A percentile compares a stretch with the other conserved stretches of the same genome.
These are phyloP conservation scores for Zophobas atratus DNA, from an alignment of 1,140 invertebrate genomes.

Conservation along the genomic window DNA sequence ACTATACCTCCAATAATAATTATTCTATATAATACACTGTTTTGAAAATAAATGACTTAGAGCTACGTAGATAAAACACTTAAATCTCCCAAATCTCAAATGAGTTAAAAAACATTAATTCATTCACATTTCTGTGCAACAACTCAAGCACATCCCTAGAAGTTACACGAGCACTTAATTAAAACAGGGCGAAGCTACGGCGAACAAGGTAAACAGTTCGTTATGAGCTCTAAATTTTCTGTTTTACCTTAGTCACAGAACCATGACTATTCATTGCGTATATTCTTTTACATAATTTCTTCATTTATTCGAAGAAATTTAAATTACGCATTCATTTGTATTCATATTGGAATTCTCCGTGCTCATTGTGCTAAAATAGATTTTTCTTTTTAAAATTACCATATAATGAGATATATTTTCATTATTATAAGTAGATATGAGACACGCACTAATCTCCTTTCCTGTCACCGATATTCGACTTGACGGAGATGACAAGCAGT, in stretches of 20 bases:
- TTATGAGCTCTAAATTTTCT: slow-evolving; percentile 28
- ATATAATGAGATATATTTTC: slow-evolving; percentile 2
- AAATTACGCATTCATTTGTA: background rate
- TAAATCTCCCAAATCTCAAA: too few species aligned
- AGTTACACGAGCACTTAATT: slow-evolving; percentile 30
- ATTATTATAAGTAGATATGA: slow-evolving; percentile 31
- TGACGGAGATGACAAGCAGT: slow-evolving; percentile 45
- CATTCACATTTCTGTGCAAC: too few species aligned
- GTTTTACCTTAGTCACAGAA: background rate
- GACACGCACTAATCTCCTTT: slow-evolving; percentile 47
- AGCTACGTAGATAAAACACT: too few species aligned
- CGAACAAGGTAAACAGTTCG: slow-evolving; percentile 30
- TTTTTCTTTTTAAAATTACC: background rate
- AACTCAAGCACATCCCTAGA: background rate
- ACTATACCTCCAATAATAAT: too few species aligned
- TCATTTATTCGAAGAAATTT: slow-evolving; percentile 2
- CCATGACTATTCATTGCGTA: slow-evolving; percentile 19
- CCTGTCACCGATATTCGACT: slow-evolving; percentile 46
- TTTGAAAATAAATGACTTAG: too few species aligned
- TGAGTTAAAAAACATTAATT: too few species aligned
- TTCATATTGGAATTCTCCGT: too few species aligned
- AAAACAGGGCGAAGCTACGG: slow-evolving; percentile 22
- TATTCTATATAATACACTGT: too few species aligned
- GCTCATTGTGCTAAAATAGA: background rate
- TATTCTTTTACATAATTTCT: slow-evolving; percentile 18